A percentile compares a stretch with the other conserved stretches of the same genome.
phyloP scores from a whole-genome alignment of 2,888 invertebrate species.

The Rhimphoctona megacephalus region DNA sequence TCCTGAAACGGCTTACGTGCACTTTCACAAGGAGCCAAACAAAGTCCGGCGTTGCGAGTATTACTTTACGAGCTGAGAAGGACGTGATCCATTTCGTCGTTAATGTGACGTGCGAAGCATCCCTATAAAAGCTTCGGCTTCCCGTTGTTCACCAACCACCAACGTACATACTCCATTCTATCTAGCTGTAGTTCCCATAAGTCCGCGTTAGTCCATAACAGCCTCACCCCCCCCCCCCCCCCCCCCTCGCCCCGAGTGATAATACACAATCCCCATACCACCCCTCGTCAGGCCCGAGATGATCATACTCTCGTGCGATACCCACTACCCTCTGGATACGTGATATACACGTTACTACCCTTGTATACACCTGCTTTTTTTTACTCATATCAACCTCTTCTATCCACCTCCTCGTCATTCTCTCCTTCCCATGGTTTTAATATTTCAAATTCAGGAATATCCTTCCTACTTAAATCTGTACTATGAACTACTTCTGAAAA shows the following conservation, averaged over 20 bases:
- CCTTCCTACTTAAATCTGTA: neutral
- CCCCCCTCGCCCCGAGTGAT: conserved; percentile 15
- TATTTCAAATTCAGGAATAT: neutral
- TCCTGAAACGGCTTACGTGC: conserved; percentile 75
- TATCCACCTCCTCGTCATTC: neutral
- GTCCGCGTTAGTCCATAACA: conserved; percentile 44
- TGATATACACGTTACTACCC: neutral
- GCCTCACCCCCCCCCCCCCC: neutral
- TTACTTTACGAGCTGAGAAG: conserved; percentile 82
- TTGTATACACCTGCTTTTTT: neutral
- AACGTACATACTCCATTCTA: conserved; percentile 12
- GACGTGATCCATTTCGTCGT: conserved; percentile 84
- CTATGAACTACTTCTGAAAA: neutral
- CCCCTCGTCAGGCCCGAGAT: conserved; percentile 13
- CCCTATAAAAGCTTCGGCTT: conserved; percentile 78
- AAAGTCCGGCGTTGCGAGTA: conserved; percentile 78
- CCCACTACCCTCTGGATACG: neutral
- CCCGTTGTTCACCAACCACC: neutral
- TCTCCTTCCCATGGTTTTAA: neutral
- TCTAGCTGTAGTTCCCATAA: conserved; percentile 16
- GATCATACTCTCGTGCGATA: conserved; percentile 4
- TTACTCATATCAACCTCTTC: neutral
- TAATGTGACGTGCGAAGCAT: conserved; percentile 80
- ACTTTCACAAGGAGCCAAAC: conserved; percentile 78
- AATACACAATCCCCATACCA: conserved; percentile 13